A percentile compares a stretch with the other conserved stretches of the same genome.
phyloP scores from a whole-genome alignment of 2,797 vertebrate genomes.

The Ciconia nigra region DNA sequence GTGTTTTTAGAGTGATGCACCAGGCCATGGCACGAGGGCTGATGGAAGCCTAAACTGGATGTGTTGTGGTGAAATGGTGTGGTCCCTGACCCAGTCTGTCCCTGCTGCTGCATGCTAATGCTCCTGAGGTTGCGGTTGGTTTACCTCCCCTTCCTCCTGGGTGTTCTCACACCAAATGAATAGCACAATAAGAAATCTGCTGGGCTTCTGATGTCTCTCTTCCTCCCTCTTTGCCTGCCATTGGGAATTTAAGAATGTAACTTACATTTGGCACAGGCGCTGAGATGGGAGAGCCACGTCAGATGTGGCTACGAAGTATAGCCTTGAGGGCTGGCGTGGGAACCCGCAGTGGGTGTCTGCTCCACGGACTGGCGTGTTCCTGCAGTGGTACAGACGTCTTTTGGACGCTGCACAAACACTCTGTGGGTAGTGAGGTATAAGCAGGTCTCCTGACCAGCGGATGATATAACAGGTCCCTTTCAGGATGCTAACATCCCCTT shows the following conservation, averaged over 20 bases:
- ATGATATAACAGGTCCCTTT: not conserved
- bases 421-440: not conserved
- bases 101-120: not conserved
- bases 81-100: not conserved
- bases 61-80: not conserved
- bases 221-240: not conserved
- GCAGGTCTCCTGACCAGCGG: not conserved
- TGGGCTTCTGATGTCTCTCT: not conserved
- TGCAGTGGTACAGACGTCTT: not conserved
- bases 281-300: accelerated
- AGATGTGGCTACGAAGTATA: not conserved
- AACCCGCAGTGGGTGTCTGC: not conserved
- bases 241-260: not conserved
- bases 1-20: not conserved
- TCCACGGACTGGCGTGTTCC: not conserved
- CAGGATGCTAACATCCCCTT: not conserved
- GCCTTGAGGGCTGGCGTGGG: not conserved
- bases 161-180: not conserved
- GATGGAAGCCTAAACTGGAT: not conserved
- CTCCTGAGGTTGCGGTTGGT: not conserved
- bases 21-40: not conserved
- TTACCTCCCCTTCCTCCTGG: not conserved
- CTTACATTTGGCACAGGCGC: not conserved
- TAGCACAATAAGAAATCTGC: not conserved
- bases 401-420: not conserved